A percentile compares a stretch with the other conserved stretches of the same genome.
Evolutionary conservation across 53 echinoderm and acorn worm species (phyloP).

Genomic region (Luidia sarsii): DNA sequence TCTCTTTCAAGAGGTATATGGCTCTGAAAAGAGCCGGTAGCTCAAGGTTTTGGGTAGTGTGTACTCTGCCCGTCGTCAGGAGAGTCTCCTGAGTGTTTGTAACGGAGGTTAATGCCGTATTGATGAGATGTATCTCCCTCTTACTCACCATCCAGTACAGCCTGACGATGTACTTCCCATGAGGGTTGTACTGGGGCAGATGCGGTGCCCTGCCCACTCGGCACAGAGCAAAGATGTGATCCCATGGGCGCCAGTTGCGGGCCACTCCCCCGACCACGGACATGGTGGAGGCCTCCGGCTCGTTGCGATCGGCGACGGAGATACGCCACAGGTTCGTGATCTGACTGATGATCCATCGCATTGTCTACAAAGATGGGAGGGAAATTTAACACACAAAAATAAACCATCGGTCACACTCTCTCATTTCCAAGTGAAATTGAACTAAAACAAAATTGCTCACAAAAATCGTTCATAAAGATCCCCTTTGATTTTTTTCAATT

Average conservation of each 20-base stretch:
- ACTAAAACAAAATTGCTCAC: too few species aligned
- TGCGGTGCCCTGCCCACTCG: slow-evolving; percentile 95
- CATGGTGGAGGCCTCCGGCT: slow-evolving; percentile 56
- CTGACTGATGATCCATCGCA: slow-evolving; percentile 90
- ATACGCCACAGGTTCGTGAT: slow-evolving; percentile 84
- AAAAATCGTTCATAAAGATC: too few species aligned
- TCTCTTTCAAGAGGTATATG: too few species aligned
- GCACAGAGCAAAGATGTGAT: slow-evolving; percentile 95
- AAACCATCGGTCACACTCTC: neutral
- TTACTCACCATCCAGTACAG: slow-evolving; percentile 98
- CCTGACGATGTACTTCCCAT: slow-evolving; percentile 93
- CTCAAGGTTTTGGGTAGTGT: too few species aligned
- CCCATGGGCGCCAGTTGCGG: slow-evolving; percentile 96
- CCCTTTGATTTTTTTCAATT: too few species aligned
- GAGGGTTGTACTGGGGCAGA: slow-evolving; percentile 91
- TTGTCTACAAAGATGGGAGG: slow-evolving; percentile 55
- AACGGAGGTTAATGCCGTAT: too few species aligned
- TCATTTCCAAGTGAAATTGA: neutral
- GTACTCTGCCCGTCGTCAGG: too few species aligned
- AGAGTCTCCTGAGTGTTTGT: too few species aligned
- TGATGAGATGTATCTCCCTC: too few species aligned
- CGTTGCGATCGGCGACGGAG: slow-evolving; percentile 39
- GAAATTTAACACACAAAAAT: neutral
- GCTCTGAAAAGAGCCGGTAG: too few species aligned
- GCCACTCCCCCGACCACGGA: slow-evolving; percentile 68